Evolutionary conservation across 2,113 vertebrate species (phyloP), one percentile per base, ranked within the genome.

Genomic region (Oxyura jamaicensis): DNA sequence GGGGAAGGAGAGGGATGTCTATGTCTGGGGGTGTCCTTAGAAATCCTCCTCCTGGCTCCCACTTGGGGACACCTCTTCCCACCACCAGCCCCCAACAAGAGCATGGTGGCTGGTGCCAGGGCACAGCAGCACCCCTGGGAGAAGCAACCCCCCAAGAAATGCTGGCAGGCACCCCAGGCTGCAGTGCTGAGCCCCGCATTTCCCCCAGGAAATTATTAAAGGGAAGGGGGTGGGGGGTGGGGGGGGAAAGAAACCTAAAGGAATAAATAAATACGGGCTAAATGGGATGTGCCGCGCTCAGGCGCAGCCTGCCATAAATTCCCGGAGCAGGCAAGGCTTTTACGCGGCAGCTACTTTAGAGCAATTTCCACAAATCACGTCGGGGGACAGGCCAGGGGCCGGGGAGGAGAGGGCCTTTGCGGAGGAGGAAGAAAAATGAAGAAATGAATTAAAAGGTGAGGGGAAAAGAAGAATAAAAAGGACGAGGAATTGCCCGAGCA

Each of bases 361-460:
- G 96, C 97, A 97, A 98, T 98, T 98, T 97, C 97, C 95, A 97
- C 97, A 98, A 98, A 98, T 98, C 98, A 97, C 74, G 1, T 93
- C 62, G 14, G 95, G 96, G 96, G 96, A 94, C 96, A 77, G 59
- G 95, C 90, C 29, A 17, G 94, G 96, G 95, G 89, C 89, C 59
- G 23, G 91, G 84, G 78, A 93, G 93, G 96, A 96, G 91, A 95
- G 89, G 91, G 85, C 87, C 84, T 93, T 97, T 82, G 83, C 29
- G 25, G 90, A 76, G 91, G 86, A 93, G 68, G 58, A 78, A 93
- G 86, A 2, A 4, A 92, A 91, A 86, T 4, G 36, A 93, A 88
- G 50, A 69, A 81, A 94, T 92, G 11, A 71, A 94, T 95, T 94
- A 71, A 77, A 94, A 76, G 13, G 1, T 23, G 41, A 17, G 8